Evolutionary conservation across 2,797 vertebrate species (phyloP), one percentile per base, ranked within the genome.

Genomic region (Moxostoma hubbsi): DNA sequence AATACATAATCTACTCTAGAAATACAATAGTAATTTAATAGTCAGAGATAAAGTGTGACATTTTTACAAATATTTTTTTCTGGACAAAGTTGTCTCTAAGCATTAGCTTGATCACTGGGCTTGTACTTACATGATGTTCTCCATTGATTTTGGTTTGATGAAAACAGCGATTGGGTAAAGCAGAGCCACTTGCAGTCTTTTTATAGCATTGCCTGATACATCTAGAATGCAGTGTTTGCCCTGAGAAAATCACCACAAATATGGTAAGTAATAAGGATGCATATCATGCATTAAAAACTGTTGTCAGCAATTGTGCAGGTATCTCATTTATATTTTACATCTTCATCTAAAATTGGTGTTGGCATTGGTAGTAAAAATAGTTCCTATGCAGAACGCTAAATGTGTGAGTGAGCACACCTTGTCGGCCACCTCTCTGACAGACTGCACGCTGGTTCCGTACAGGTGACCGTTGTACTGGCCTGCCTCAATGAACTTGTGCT

Each of bases 141-240:
- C 97, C 91, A 99, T 93, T 9, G 97, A 95, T 90, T 96, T 97
- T 81, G 97, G 97, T 85, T 98, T 99, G 93, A 99, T 96, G 92
- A 99, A 99, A 89, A 99, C 89, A 81, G 97, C 95, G 86, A 99
- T 93, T 51, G 98, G 97, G 69, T 97, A 96, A 15, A 99, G 94
- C 87, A 93, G 95, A 57, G 98, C 96, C 78, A 97, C 94, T 89
- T 99, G 98, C 70, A 99, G 93, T 81, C 98, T 95, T 92, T 98
- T 99, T 92, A 99, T 99, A 12, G 98, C 98, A 81, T 99, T 98
- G 78, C 97, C 97, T 5, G 98, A 99, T 79, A 99, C 98, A 82
- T 99, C 98, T 67, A 99, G 95, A 87, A 99, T 99, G 83, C 98
- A 99, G 82, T 99, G 98, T 89, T 99, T 99, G 7, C 97, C 96